Base-by-base conservation (phyloP, 1,140 invertebrate genomes). In the Apis laboriosa region DNA sequence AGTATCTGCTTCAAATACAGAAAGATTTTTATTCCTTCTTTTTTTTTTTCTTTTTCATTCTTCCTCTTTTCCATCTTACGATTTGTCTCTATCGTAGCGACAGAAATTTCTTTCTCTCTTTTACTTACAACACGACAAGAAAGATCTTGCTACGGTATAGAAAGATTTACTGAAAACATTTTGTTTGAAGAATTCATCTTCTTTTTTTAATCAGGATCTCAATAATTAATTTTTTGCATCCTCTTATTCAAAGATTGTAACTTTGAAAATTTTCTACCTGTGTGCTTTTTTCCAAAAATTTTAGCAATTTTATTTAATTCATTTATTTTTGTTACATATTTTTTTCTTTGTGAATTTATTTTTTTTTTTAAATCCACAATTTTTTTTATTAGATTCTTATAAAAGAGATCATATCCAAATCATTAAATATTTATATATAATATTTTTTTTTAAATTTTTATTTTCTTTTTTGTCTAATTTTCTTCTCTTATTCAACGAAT, bases 41-140 rank as follows among this genome's bases (percentile, higher is more conserved):
- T 70, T 11, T 19, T 49, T 70, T 11, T 19, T 58, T 78, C 28
- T 56, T 43, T n/a, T 43, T 55, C 55, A n/a, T 53, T 28, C 66
- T 34, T n/a, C 49, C 43, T 72, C 77, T 53, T 72, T 63, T 72
- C 67, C 77, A 79, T 49, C 56, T 72, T 68, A 43, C 77, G 67
- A 79, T 79, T 68, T 72, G 77, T 79, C 77, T 79, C 61, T 72
- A 79, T 72, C 77, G 67, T 24, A 9, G 60, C 56, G 9, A 60
- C 34, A n/a, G 67, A 21, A 63, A 78, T 61, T 79, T 72, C 77
- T 43, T 53, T 34, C 64, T 21, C 34, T 61, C n/a, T 43, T 43
- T 43, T n/a, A 24, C n/a, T 61, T 60, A 21, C 58, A 9, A 43
- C 76, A 8, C 53, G 64, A 67, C 64, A 67, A 19, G 53, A 49